Conservation (phyloP, 2,113 vertebrate species). For the Ameiurus melas region DNA sequence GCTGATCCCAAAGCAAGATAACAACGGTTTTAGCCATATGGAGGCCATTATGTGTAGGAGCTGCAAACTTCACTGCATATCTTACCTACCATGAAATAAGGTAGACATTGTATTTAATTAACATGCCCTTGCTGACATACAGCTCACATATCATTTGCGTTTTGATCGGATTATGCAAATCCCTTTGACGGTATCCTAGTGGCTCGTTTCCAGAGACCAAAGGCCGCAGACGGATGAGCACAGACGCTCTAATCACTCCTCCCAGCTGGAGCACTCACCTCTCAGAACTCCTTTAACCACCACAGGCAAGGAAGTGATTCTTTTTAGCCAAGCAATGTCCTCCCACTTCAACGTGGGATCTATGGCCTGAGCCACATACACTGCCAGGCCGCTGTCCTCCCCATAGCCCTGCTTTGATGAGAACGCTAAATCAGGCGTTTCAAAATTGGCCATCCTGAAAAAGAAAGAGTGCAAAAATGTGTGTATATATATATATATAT, state of each 20-base stretch:
- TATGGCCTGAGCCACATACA: conserved; percentile 85
- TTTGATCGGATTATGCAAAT: conserved; percentile 47
- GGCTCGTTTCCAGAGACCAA: conserved; percentile 18
- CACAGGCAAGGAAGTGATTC: conserved; percentile 82
- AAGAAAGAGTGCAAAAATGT: conserved; percentile 39
- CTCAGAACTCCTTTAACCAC: conserved; percentile 87
- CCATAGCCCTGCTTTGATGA: conserved; percentile 80
- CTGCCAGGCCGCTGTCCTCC: conserved; percentile 84
- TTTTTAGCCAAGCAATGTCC: conserved; percentile 86
- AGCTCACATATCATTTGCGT: background rate
- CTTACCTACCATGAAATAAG: conserved; percentile 31
- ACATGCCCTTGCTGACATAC: conserved; percentile 36
- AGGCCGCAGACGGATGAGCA: conserved; percentile 22
- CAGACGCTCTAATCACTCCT: conserved; percentile 17
- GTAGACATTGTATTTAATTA: conserved; percentile 43
- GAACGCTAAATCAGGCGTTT: conserved; percentile 80
- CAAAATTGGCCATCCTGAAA: conserved; percentile 89
- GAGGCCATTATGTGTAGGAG: conserved; percentile 32
- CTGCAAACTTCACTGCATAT: conserved; percentile 17
- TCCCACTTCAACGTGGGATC: conserved; percentile 85
- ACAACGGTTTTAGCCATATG: conserved; percentile 27
- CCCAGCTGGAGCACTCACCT: conserved; percentile 65
- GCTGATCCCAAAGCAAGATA: conserved; percentile 33
- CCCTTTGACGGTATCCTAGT: conserved; percentile 13
- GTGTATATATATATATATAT: too few relatives aligned